Percentiles rank a stretch among this genome's conserved stretches.
Conservation (phyloP, 2,797 vertebrate species). For the Hyperoplus lanceolatus region DNA sequence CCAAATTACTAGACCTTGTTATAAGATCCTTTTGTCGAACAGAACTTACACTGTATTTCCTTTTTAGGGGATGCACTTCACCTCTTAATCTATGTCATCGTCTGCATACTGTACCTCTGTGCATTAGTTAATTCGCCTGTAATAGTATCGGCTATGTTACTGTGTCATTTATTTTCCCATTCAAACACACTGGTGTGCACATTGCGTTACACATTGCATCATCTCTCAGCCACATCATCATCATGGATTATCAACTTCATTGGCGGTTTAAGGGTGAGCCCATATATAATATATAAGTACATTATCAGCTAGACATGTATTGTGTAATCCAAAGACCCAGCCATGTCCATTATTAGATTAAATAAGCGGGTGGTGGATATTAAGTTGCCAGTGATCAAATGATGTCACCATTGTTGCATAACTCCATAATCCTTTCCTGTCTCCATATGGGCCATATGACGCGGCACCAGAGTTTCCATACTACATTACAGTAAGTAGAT, state of each 20-base stretch:
- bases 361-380: conserved; percentile 53
- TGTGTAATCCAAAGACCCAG: conserved; percentile 57
- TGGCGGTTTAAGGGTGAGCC: conserved; percentile 10
- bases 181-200: neutral
- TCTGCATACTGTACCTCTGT: neutral
- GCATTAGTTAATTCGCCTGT: neutral
- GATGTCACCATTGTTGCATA: conserved; percentile 67
- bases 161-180: neutral
- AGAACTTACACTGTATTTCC: neutral
- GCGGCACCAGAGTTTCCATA: conserved; percentile 32
- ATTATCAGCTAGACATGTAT: conserved; percentile 24
- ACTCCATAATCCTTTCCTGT: conserved; percentile 65
- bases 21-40: neutral
- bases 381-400: conserved; percentile 55
- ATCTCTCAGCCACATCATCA: conserved; percentile 23
- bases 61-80: neutral
- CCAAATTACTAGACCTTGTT: neutral
- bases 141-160: neutral
- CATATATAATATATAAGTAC: neutral
- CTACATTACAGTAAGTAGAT: conserved; percentile 45
- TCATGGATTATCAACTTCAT: conserved; percentile 21
- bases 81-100: neutral
- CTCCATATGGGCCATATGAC: conserved; percentile 38
- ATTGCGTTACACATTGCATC: neutral
- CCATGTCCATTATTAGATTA: conserved; percentile 62